Evolutionary conservation across 1,140 invertebrate species (phyloP).

Genomic region (Brachystomella parvula): DNA sequence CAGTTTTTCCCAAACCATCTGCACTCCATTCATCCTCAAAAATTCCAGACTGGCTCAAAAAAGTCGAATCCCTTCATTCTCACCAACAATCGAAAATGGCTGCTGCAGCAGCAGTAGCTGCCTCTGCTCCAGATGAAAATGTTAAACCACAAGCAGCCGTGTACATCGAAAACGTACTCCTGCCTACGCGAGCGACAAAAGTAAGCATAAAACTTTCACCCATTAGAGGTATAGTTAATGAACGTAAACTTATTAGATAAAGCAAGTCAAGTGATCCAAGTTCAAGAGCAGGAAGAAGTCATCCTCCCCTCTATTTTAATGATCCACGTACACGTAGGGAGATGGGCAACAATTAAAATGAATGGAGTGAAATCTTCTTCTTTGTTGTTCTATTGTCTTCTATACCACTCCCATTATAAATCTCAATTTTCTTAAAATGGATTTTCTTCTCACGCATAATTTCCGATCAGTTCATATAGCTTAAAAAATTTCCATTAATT

Average conservation of each 20-base stretch:
- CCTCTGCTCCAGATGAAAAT: constrained; percentile 27
- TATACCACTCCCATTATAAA: too few species aligned
- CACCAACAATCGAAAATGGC: neutral
- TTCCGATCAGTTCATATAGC: too few species aligned
- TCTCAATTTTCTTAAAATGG: too few species aligned
- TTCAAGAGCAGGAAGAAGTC: neutral
- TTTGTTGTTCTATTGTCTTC: neutral
- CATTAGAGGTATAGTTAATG: neutral
- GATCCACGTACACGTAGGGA: neutral
- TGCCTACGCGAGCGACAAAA: constrained; percentile 38
- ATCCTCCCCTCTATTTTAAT: neutral
- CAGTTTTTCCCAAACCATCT: constrained; percentile 28
- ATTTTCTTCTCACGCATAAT: too few species aligned
- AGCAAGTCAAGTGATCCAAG: neutral
- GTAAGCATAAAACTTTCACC: constrained; percentile 21
- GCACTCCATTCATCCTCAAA: neutral
- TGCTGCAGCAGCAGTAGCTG: neutral
- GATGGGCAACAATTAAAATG: neutral
- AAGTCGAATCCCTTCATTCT: constrained; percentile 12
- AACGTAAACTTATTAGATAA: neutral
- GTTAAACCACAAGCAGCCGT: constrained; percentile 33
- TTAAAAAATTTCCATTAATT: too few species aligned
- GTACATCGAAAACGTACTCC: constrained; percentile 36
- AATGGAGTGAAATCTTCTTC: neutral
- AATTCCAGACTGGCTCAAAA: constrained; percentile 34